These are phyloP conservation scores for Myotis yumanensis DNA, from an alignment of 2,113 vertebrate genomes.

Conservation along the genomic window DNA sequence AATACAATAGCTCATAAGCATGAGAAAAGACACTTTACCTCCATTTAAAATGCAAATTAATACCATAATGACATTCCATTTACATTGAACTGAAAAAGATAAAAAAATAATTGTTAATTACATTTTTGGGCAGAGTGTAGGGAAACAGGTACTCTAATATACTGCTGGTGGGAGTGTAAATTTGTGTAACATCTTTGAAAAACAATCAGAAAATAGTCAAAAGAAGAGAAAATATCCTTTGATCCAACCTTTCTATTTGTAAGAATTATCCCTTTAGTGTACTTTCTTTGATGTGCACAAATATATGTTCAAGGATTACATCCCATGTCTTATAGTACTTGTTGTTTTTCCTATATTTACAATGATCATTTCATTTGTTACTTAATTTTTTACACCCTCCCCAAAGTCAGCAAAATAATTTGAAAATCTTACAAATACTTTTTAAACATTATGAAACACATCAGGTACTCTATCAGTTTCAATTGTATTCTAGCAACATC, in stretches of 20 bases:
- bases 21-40: slow-evolving; percentile 55
- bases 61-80: slow-evolving; percentile 43
- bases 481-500: background rate
- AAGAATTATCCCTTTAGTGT: background rate
- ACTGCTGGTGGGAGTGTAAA: slow-evolving; percentile 1
- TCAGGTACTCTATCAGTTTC: background rate
- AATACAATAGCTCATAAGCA: slow-evolving; percentile 57
- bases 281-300: background rate
- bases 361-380: background rate
- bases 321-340: slow-evolving; percentile 16
- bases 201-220: slow-evolving; percentile 2
- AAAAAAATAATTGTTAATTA: slow-evolving; percentile 50
- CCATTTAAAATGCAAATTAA: slow-evolving; percentile 66
- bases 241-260: background rate
- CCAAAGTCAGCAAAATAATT: background rate
- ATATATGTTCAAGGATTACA: slow-evolving; percentile 6
- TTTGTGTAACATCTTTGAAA: slow-evolving; percentile 28
- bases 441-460: background rate
- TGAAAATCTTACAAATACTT: background rate
- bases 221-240: slow-evolving; percentile 20
- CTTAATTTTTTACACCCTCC: background rate
- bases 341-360: slow-evolving; percentile 14
- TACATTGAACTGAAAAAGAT: slow-evolving; percentile 59
- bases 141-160: slow-evolving; percentile 9
- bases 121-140: slow-evolving; percentile 37